Percentiles rank a stretch among this genome's conserved stretches.
phyloP scores from a whole-genome alignment of 2,888 invertebrate genomes.

The Chaetogeoica ovagalla region DNA sequence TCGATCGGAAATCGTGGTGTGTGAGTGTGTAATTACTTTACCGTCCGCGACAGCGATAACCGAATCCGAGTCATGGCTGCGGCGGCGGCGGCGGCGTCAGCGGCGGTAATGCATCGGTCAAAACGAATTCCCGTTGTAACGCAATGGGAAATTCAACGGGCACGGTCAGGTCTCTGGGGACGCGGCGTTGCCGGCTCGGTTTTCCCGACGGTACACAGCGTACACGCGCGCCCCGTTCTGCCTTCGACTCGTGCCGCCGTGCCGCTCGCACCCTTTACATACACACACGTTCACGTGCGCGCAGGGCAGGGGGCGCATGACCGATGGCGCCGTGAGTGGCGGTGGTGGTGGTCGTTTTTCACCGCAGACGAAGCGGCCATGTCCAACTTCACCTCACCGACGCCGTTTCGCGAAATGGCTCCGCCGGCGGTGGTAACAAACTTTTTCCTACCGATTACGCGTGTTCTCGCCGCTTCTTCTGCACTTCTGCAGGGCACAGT shows the following conservation, averaged over 20 bases:
- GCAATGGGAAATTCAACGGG: slow-evolving; percentile 52
- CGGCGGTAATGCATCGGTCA: slow-evolving; percentile 39
- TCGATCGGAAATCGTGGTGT: slow-evolving; percentile 26
- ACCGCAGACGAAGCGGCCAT: slow-evolving; percentile 10
- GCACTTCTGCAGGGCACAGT: neutral
- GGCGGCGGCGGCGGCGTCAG: neutral
- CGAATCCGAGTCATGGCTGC: neutral
- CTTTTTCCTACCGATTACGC: slow-evolving; percentile 37
- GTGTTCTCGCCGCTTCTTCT: neutral
- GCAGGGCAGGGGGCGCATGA: neutral
- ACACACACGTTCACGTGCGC: neutral
- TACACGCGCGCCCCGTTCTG: slow-evolving; percentile 26
- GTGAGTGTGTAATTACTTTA: slow-evolving; percentile 32
- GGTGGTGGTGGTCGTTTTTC: slow-evolving; percentile 20
- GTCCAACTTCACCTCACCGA: neutral
- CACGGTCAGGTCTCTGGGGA: slow-evolving; percentile 52
- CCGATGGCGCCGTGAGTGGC: neutral
- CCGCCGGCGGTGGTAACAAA: slow-evolving; percentile 6
- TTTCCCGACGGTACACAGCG: slow-evolving; percentile 42
- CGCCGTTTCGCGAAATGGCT: too few relatives aligned
- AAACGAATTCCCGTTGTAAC: slow-evolving; percentile 51
- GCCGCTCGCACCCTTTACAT: slow-evolving; percentile 20
- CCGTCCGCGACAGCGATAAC: slow-evolving; percentile 2
- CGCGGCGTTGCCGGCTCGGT: slow-evolving; percentile 52
- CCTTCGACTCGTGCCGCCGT: slow-evolving; percentile 10